Evolutionary conservation across 2,888 invertebrate genomes (phyloP).

Genomic region (Matsumyia berberina): DNA sequence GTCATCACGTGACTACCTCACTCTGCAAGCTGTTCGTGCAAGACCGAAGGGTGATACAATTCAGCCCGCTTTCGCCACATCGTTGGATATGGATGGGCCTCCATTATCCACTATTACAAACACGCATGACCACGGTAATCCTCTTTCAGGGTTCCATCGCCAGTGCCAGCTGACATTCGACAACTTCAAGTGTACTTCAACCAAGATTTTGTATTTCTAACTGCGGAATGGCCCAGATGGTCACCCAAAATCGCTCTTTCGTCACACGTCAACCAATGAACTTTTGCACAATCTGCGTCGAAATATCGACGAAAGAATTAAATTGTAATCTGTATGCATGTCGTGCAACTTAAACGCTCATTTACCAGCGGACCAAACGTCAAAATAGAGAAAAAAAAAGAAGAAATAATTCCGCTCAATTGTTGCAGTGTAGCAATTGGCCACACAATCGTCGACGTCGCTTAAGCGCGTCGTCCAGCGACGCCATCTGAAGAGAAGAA

Average conservation of each 20-base stretch:
- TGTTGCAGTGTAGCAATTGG: conserved; percentile 50
- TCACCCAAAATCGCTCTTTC: conserved; percentile 45
- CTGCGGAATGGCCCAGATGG: conserved; percentile 16
- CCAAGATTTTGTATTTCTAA: conserved; percentile 29
- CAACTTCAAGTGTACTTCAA: not conserved
- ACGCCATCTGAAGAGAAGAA: conserved; percentile 30
- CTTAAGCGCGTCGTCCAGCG: conserved; percentile 31
- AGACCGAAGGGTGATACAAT: conserved; percentile 15
- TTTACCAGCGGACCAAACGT: conserved; percentile 3
- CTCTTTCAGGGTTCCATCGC: conserved; percentile 4
- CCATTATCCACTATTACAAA: not conserved
- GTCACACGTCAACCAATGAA: conserved; percentile 20
- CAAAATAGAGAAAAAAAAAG: conserved; percentile 16
- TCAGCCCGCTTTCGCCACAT: conserved; percentile 14
- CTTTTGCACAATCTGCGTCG: conserved; percentile 63
- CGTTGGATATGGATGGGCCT: not conserved
- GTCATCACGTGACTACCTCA: conserved; percentile 52
- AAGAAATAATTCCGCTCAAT: conserved; percentile 38
- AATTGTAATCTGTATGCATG: conserved; percentile 69
- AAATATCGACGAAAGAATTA: conserved; percentile 72
- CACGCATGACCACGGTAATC: conserved; percentile 2
- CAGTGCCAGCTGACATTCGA: conserved; percentile 13
- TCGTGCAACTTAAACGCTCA: conserved; percentile 47
- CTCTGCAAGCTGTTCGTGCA: conserved; percentile 4
- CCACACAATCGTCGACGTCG: not conserved